Evolutionary conservation across 2,888 invertebrate genomes (phyloP), one percentile per base, ranked within the genome.

Genomic region (Parascotia fuliginaria): DNA sequence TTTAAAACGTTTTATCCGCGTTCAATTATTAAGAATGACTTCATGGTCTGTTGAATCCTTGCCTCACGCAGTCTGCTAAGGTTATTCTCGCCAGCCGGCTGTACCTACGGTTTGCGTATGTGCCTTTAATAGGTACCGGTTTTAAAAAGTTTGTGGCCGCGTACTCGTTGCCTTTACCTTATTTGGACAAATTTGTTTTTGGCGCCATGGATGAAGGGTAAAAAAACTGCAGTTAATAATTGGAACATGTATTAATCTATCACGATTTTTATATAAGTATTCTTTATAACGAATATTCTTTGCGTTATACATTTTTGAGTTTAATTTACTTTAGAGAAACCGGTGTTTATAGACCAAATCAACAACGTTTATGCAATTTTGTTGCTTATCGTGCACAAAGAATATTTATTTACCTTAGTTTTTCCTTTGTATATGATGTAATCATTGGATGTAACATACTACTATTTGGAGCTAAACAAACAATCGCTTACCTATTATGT

Each of bases 181-280:
- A 53, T 59, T 70, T 65, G 65, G 55, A 32, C 45, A 28, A 56
- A 56, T 55, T 69, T 67, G 50, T 56, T 47, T 71, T 77, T 65
- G 51, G 42, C 75, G 73, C 64, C 60, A 87, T 88, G 87, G 87
- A 85, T 14, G 84, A 81, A 66, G 79, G 82, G 82, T 81, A 81
- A 53, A n/a, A n/a, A 45, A 24, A 3, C 24, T 6, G 4, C 7
- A 24, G 5, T 3, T 24, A 6, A 9, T 3, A 1, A 7, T 24
- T 24, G 1, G 4, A 7, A 19, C 2, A 19, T 19, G 19, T 19
- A 19, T 3, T 19, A 5, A 5, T 3, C 5, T 19, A 19, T 19
- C 19, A 24, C 24, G 7, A 9, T 24, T 7, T 7, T 24, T 6
- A 24, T 19, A 2, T 19, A 2, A 19, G 2, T 19, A 5, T 19